Conservation (phyloP, 2,113 vertebrate species). For the Pangasianodon gigas region DNA sequence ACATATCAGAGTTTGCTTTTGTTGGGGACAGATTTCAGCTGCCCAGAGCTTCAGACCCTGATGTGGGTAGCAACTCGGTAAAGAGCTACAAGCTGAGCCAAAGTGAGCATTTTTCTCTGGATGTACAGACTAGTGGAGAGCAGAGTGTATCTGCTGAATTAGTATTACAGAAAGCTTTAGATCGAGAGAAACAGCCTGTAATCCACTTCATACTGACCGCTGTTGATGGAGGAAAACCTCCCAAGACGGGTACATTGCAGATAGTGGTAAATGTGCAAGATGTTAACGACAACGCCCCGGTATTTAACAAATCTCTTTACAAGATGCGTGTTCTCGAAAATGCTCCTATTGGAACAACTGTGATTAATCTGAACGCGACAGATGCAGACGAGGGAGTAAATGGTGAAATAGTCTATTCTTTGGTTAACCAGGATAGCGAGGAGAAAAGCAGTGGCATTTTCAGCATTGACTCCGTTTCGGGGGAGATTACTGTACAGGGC, state of each 20-base stretch:
- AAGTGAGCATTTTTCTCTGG: conserved; percentile 70
- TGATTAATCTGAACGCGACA: conserved; percentile 57
- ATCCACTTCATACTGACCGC: conserved; percentile 62
- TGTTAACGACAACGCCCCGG: conserved; percentile 61
- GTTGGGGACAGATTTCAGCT: conserved; percentile 56
- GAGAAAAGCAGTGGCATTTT: conserved; percentile 37
- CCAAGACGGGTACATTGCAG: conserved; percentile 53
- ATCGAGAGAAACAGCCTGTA: conserved; percentile 64
- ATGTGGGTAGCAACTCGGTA: conserved; percentile 67
- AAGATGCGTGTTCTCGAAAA: conserved; percentile 59
- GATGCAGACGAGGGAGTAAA: conserved; percentile 68
- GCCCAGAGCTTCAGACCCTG: conserved; percentile 56
- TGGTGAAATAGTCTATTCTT: conserved; percentile 61
- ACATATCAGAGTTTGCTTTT: conserved; percentile 59
- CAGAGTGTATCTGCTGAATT: conserved; percentile 69
- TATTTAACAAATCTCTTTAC: conserved; percentile 59
- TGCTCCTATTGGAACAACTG: conserved; percentile 32
- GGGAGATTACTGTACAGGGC: conserved; percentile 55
- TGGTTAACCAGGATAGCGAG: conserved; percentile 74
- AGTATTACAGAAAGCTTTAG: conserved; percentile 69
- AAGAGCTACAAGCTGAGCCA: conserved; percentile 70
- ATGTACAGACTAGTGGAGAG: conserved; percentile 64
- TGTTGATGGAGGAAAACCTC: conserved; percentile 69
- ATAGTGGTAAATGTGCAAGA: conserved; percentile 59
- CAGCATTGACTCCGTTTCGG: conserved; percentile 41